Conservation (phyloP, 2,797 vertebrate species). For the Cebuella pygmaea region DNA sequence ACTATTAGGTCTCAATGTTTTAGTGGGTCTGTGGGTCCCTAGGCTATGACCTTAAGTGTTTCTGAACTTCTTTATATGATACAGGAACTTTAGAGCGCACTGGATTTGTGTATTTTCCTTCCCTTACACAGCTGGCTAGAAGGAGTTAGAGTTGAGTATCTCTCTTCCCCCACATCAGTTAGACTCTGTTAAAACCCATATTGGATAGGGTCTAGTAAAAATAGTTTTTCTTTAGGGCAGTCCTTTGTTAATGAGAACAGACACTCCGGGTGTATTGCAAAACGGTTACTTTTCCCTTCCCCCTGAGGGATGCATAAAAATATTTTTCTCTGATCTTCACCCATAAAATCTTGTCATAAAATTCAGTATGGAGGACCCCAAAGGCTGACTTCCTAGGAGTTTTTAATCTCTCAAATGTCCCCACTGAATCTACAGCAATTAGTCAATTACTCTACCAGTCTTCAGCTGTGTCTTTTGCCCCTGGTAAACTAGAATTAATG, state of each 20-base stretch:
- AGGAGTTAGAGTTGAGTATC: not conserved
- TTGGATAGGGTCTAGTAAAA: not conserved
- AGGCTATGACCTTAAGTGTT: not conserved
- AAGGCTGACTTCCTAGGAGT: not conserved
- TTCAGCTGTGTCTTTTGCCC: not conserved
- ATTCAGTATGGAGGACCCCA: not conserved
- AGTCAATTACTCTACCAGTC: not conserved
- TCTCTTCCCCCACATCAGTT: not conserved
- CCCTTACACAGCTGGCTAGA: not conserved
- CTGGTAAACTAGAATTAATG: not conserved
- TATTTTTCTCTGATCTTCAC: constrained; percentile 1
- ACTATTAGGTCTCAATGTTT: not conserved
- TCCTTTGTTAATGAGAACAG: not conserved
- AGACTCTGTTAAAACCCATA: not conserved
- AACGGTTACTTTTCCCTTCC: not conserved
- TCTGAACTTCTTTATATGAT: not conserved
- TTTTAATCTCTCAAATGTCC: not conserved
- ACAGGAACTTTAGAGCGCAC: not conserved
- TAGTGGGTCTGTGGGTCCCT: not conserved
- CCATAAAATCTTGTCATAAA: not conserved
- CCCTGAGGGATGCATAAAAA: not conserved
- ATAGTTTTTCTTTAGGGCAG: not conserved
- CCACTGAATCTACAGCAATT: not conserved
- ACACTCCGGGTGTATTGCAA: not conserved
- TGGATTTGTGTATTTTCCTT: not conserved